Evolutionary conservation across 2,797 vertebrate genomes (phyloP).

Genomic region (Melanotaenia parkinsoni): DNA sequence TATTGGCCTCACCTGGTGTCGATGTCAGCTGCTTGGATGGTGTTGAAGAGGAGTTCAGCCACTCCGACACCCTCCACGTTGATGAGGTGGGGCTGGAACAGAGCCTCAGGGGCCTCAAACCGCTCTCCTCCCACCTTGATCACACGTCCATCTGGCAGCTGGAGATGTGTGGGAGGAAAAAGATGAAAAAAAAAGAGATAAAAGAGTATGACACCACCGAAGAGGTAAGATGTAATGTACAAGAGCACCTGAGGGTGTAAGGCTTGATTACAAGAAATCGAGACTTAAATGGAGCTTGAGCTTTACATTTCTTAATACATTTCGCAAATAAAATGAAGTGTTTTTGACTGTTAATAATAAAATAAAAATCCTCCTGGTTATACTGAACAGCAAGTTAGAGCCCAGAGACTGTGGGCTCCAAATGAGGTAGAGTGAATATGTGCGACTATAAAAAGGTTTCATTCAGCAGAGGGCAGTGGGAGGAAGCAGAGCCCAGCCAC

Average conservation of each 20-base stretch:
- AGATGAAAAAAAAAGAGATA: constrained; percentile 39
- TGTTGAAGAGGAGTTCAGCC: constrained; percentile 98
- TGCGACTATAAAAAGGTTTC: constrained; percentile 78
- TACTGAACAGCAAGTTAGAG: constrained; percentile 18
- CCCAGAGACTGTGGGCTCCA: constrained; percentile 26
- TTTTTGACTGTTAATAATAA: neutral
- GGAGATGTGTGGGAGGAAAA: constrained; percentile 60
- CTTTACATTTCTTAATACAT: neutral
- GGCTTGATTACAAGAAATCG: constrained; percentile 18
- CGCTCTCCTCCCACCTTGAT: constrained; percentile 98
- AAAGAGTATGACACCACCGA: constrained; percentile 38
- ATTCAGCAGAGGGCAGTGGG: constrained; percentile 79
- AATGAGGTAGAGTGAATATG: constrained; percentile 32
- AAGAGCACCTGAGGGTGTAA: constrained; percentile 23
- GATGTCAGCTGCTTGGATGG: constrained; percentile 98
- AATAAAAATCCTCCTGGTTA: constrained; percentile 27
- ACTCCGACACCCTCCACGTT: constrained; percentile 98
- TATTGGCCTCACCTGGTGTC: constrained; percentile 90
- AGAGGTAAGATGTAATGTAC: constrained; percentile 45
- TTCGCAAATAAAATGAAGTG: neutral
- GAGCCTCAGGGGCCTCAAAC: constrained; percentile 96
- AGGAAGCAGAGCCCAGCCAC: constrained; percentile 77
- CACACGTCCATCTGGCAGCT: constrained; percentile 97
- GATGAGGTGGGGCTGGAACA: constrained; percentile 99
- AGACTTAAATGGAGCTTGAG: constrained; percentile 11